These are phyloP conservation scores for Podabrus alpinus DNA, from an alignment of 2,888 invertebrate genomes.

Conservation along the genomic window DNA sequence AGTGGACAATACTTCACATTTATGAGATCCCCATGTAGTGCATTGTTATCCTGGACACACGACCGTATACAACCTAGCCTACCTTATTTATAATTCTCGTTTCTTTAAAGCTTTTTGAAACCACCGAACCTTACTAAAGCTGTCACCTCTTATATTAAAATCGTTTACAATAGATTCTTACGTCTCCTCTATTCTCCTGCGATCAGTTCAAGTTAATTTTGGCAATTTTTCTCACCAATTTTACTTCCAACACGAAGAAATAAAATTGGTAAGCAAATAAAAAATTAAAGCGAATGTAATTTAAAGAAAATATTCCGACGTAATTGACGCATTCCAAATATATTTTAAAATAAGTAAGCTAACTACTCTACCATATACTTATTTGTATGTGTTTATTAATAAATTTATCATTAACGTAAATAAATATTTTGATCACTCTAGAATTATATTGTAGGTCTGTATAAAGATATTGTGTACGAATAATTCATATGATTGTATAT, in stretches of 20 bases:
- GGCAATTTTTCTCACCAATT: constrained; percentile 2
- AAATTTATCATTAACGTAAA: constrained; percentile 46
- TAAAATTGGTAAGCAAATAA: constrained; percentile 6
- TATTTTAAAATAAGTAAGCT: constrained; percentile 31
- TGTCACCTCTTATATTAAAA: neutral
- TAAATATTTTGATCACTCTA: constrained; percentile 55
- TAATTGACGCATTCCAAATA: constrained; percentile 26
- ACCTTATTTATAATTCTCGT: neutral
- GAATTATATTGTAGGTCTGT: constrained; percentile 45
- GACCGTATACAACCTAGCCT: neutral
- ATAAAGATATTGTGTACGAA: constrained; percentile 44
- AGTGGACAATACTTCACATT: neutral
- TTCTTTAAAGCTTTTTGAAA: neutral
- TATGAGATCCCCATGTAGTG: neutral
- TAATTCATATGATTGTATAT: constrained; percentile 44
- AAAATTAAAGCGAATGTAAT: constrained; percentile 8
- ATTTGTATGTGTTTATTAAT: constrained; percentile 52
- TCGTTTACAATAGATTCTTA: neutral
- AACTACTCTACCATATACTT: constrained; percentile 45
- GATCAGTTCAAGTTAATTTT: constrained; percentile 6
- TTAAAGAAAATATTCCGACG: constrained; percentile 7
- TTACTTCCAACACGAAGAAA: neutral
- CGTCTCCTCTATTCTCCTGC: neutral
- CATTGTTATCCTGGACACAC: neutral
- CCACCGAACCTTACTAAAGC: neutral